Evolutionary conservation across 2,113 vertebrate genomes (phyloP), one percentile per base, ranked within the genome.

Genomic region (Promerops cafer): DNA sequence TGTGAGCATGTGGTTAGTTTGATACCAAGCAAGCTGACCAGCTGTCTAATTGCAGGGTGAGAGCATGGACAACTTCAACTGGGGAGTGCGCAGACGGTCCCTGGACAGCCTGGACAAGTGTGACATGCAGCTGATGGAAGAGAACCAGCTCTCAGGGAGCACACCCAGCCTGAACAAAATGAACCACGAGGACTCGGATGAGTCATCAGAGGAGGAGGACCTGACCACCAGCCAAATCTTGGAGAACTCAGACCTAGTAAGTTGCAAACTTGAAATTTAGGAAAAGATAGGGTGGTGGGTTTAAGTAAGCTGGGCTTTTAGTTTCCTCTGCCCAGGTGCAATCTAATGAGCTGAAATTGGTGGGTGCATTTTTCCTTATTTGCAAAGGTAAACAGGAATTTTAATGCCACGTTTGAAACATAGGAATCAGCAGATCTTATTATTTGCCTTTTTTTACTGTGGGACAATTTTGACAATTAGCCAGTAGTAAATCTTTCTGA

Each of bases 61-160:
- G 97, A 99, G 99, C 26, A 98, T 99, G 98, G 99, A 99, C 97
- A 99, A 98, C 96, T 99, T 99, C 96, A 99, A 99, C 98, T 99
- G 99, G 99, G 99, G 99, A 19, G 99, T 99, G 31, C 99, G 99
- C 69, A 98, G 99, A 56, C 98, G 98, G 92, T 99, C 99, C 44
- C 98, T 99, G 97, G 99, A 99, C 94, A 99, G 99, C 91, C 98
- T 99, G 97, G 99, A 99, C 97, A 99, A 95, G 93, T 98, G 98
- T 65, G 99, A 99, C 90, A 97, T 98, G 97, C 98, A 98, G 97
- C 98, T 98, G 44, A 96, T 99, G 97, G 99, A 99, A 60, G 99
- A 99, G 96, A 98, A 97, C 96, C 98, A 98, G 81, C 98, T 99
- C 81, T 99, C 98, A 2, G 98, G 98, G 97, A 99, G 99, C 96